Percentiles rank a stretch among this genome's conserved stretches.
These are phyloP conservation scores for Pseudorasbora parva DNA, from an alignment of 2,113 vertebrate genomes.

Conservation along the genomic window DNA sequence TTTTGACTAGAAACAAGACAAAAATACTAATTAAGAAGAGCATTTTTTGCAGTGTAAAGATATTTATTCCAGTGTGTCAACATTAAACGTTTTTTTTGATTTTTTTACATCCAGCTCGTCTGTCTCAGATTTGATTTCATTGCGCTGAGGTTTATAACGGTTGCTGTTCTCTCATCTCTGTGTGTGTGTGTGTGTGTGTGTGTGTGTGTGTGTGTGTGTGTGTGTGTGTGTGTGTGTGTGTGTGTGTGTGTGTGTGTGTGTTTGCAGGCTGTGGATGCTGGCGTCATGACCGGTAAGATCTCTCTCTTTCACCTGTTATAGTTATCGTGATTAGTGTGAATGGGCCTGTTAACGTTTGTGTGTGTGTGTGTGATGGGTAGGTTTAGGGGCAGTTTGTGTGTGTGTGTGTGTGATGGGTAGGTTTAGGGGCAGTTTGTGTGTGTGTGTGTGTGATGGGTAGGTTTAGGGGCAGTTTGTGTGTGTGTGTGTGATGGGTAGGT, in stretches of 20 bases:
- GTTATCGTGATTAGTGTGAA: background rate
- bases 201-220: constrained; percentile 44
- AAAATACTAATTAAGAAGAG: too few species aligned
- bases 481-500: constrained; percentile 61
- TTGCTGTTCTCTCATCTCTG: constrained; percentile 3
- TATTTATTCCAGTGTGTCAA: too few species aligned
- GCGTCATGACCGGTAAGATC: constrained; percentile 82
- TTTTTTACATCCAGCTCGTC: too few species aligned
- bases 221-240: constrained; percentile 31
- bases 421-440: too few species aligned
- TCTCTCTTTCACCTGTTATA: background rate
- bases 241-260: constrained; percentile 39
- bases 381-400: too few species aligned
- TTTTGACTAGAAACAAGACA: too few species aligned
- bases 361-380: constrained; percentile 17
- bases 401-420: constrained; percentile 55
- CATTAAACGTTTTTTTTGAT: too few species aligned
- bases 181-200: constrained; percentile 39
- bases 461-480: too few species aligned
- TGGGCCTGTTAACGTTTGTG: background rate
- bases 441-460: constrained; percentile 61
- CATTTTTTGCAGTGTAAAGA: too few species aligned
- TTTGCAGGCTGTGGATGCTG: constrained; percentile 84
- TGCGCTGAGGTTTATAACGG: background rate
- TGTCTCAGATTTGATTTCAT: too few species aligned